phyloP scores from a whole-genome alignment of 2,113 vertebrate genomes.

The Daboia siamensis region DNA sequence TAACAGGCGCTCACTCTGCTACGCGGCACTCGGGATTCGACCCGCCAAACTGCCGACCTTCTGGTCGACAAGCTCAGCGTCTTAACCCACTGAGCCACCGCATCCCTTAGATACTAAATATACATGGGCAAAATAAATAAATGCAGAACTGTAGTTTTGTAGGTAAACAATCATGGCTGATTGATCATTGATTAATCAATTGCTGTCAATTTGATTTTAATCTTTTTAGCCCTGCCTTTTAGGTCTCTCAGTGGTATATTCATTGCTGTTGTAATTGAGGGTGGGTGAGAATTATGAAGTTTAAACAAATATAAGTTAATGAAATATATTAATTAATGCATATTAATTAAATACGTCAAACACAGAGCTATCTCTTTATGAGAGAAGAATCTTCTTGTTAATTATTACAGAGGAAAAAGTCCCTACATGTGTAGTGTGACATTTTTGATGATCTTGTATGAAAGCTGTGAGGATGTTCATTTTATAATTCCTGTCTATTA shows the following conservation, averaged over 20 bases:
- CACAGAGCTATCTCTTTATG: neutral
- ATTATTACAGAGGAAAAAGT: neutral
- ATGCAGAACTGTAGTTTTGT: neutral
- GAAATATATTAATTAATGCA: neutral
- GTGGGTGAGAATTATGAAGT: neutral
- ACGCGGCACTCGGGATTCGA: too few relatives aligned
- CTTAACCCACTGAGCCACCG: too few relatives aligned
- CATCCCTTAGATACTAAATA: neutral
- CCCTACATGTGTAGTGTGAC: neutral
- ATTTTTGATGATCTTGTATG: conserved; percentile 4
- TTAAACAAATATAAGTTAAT: neutral
- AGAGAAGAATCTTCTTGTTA: neutral
- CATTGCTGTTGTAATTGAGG: neutral
- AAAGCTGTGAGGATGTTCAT: conserved; percentile 29
- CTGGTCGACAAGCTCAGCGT: too few relatives aligned
- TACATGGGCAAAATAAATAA: neutral
- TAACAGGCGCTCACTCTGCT: too few relatives aligned
- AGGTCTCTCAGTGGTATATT: neutral
- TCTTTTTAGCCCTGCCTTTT: neutral
- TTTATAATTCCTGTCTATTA: neutral
- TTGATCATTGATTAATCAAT: neutral
- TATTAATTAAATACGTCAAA: neutral
- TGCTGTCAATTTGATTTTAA: neutral
- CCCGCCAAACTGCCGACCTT: too few relatives aligned
- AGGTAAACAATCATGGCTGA: neutral